Base-by-base conservation (phyloP, 2,797 vertebrate species). In the Acipenser transmontanus region DNA sequence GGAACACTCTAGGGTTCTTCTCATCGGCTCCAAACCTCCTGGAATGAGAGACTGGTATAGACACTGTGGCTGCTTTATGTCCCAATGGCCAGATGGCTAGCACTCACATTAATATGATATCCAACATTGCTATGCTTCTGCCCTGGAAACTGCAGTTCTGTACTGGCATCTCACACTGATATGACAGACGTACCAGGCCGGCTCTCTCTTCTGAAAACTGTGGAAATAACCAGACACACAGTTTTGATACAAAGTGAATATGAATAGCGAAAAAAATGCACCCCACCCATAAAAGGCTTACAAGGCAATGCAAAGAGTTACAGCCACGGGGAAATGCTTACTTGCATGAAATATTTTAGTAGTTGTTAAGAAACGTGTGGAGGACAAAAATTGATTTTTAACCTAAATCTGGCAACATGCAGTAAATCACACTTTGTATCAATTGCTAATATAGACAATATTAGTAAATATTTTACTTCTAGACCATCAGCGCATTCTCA, bases 121-220 rank as follows among this genome's bases (percentile, higher is more conserved):
- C 81, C 84, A 78, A 79, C 85, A 86, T 87, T 84, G 84, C 84
- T 86, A 73, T 68, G 76, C 81, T 77, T 78, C 73, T 86, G 81
- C 82, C 87, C 82, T 87, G 86, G 87, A 84, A 85, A 87, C 87
- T 84, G 83, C 79, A 78, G 80, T 77, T 73, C 84, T 79, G 81
- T 83, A 81, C 81, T 84, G 87, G 85, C 81, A 79, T 85, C 80
- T 86, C 78, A 78, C 78, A 80, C 72, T 75, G 76, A 69, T 71
- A 68, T 68, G 72, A 76, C 73, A 74, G 73, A 34, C 73, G 80
- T 79, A 80, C 80, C 81, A 80, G 75, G 74, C 66, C 57, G 75
- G 72, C 74, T 72, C 69, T 76, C 76, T 81, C 80, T 78, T 73
- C 79, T 78, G 64, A 57, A 70, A 61, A 8, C 69, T 81, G 74